phyloP scores from a whole-genome alignment of 2,797 vertebrate genomes.

The Eulemur coronatus region DNA sequence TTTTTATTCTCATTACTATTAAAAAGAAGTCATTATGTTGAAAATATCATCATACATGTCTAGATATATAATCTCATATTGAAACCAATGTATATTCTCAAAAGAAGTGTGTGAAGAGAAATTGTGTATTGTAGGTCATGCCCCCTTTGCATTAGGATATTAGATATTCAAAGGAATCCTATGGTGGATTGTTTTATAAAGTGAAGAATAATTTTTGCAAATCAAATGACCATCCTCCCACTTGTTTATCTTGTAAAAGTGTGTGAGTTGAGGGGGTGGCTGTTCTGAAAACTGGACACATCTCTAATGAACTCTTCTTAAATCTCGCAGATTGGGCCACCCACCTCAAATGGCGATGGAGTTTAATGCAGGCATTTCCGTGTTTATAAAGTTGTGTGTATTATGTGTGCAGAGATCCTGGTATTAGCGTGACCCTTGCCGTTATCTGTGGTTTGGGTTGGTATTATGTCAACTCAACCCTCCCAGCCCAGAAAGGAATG shows the following conservation, averaged over 20 bases:
- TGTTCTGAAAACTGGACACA: conserved; percentile 2
- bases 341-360: not conserved
- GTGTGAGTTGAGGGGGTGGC: not conserved
- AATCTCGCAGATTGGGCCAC: conserved; percentile 18
- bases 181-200: conserved; percentile 31
- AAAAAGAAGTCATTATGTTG: not conserved
- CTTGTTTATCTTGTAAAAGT: not conserved
- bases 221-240: not conserved
- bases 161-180: not conserved
- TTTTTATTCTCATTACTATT: not conserved
- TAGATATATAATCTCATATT: not conserved
- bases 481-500: conserved; percentile 46
- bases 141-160: not conserved
- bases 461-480: not conserved
- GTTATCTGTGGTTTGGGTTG: conserved; percentile 27
- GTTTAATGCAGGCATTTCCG: conserved; percentile 35
- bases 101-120: not conserved
- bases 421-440: conserved; percentile 52
- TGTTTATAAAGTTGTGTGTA: conserved; percentile 43
- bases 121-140: not conserved
- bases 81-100: not conserved
- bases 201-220: conserved; percentile 15
- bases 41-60: not conserved
- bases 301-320: not conserved
- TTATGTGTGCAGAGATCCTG: not conserved